Percentiles rank a stretch among this genome's conserved stretches.
Conservation (phyloP, 2,888 invertebrate genomes). For the Synanthedon andrenaeformis region DNA sequence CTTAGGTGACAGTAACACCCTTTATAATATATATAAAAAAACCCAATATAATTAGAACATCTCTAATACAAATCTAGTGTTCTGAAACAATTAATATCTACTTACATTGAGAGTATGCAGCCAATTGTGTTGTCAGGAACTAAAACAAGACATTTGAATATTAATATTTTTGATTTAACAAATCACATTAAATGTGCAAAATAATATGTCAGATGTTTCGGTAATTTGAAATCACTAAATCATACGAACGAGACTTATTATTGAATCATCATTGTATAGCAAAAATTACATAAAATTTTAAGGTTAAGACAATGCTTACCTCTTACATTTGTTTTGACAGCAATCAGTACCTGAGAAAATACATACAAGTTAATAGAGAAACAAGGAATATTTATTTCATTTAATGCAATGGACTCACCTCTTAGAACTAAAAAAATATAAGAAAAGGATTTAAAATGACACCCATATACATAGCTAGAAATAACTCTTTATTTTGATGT, state of each 20-base stretch:
- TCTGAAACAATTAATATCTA: no score
- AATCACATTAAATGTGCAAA: no score
- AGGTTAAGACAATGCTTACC: no score
- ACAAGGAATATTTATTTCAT: constrained; percentile 35
- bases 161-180: no score
- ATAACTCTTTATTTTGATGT: constrained; percentile 65
- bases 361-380: constrained; percentile 55
- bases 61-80: no score
- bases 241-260: constrained; percentile 57
- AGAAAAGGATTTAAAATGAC: constrained; percentile 27
- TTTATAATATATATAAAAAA: no score
- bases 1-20: no score
- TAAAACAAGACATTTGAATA: no score
- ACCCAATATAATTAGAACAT: no score
- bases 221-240: constrained; percentile 43
- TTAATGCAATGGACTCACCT: constrained; percentile 47
- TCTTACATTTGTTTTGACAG: neutral
- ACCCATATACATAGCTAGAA: constrained; percentile 41
- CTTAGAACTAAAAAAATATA: constrained; percentile 20
- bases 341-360: constrained; percentile 38
- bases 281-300: neutral
- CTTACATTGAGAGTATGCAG: no score
- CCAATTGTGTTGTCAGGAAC: no score
- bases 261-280: constrained; percentile 31
- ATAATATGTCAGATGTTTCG: constrained; percentile 15